Evolutionary conservation across 2,113 vertebrate genomes (phyloP), one percentile per base, ranked within the genome.

Genomic region (Prietella phreatophila): DNA sequence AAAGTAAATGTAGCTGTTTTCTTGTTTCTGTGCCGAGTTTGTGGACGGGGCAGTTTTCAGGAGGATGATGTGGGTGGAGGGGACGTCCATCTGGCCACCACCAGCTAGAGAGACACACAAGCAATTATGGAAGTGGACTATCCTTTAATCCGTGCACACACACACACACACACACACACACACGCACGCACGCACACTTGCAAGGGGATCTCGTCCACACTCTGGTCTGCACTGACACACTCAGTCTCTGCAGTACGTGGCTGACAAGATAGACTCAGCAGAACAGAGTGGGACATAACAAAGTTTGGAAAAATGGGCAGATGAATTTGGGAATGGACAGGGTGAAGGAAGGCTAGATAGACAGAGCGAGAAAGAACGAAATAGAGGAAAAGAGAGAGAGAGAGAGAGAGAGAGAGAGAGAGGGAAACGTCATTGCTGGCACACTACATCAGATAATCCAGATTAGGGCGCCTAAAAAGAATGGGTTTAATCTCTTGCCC

Each of bases 401-500:
- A 30, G 50, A 53, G 2, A 20, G 50, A 80, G 27, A 33, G 6
- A 33, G 50, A 20, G 50, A 20, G 78, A 80, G n/a, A 83, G 90
- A 90, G 42, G 82, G 91, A 88, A 33, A 87, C 87, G 92, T 93
- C 93, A 93, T 92, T 93, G 93, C 92, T 93, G 93, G 95, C 94
- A 95, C 93, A 94, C 94, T 94, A 92, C 91, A 86, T 90, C 94
- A 88, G 82, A 89, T 96, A 96, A 96, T 96, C 95, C 95, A 96
- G 95, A 96, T 96, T 96, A 96, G 91, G 93, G 91, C 87, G 94
- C 95, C 95, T 95, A 95, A 96, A 96, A 95, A 94, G 93, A 93
- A 94, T 92, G 91, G 93, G 87, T 92, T 95, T 95, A 96, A 95
- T 95, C 95, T 95, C 93, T 92, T 90, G 93, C 91, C 93, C 94